Evolutionary conservation across 2,888 invertebrate species (phyloP).

Genomic region (Leptinotarsa haldemani): DNA sequence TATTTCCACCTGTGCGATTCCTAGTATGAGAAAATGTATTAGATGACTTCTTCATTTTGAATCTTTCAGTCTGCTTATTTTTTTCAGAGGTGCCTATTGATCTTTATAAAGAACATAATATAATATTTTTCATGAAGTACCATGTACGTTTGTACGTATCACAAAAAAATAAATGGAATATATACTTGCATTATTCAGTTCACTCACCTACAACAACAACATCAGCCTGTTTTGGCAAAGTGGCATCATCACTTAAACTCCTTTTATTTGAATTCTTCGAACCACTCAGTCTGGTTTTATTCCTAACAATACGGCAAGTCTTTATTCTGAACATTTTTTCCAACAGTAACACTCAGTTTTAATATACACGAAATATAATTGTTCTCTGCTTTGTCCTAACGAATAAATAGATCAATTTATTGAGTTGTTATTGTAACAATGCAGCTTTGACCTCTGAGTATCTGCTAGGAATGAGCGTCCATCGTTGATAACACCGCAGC

Average conservation of each 20-base stretch:
- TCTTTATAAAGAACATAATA: no score
- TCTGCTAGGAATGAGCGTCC: constrained; percentile 39
- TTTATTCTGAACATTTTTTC: constrained; percentile 30
- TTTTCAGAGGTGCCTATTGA: no score
- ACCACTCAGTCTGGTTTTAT: constrained; percentile 14
- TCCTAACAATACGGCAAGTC: neutral
- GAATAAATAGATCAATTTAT: constrained; percentile 35
- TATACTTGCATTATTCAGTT: neutral
- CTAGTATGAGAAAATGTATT: no score
- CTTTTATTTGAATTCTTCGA: constrained; percentile 19
- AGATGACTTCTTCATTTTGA: no score
- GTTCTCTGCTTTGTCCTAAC: constrained; percentile 25
- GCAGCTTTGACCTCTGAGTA: constrained; percentile 56
- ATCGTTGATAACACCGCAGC: constrained; percentile 37
- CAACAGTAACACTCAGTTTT: constrained; percentile 2
- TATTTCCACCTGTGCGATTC: no score
- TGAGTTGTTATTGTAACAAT: constrained; percentile 55
- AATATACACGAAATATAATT: constrained; percentile 15
- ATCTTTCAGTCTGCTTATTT: no score
- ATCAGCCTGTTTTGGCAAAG: constrained; percentile 44
- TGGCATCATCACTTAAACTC: constrained; percentile 34
- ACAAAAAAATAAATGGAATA: no score
- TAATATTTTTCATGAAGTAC: no score
- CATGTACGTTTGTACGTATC: no score
- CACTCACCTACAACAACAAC: constrained; percentile 48